Base-by-base conservation (phyloP, 1,140 invertebrate genomes). In the Lycorma delicatula region DNA sequence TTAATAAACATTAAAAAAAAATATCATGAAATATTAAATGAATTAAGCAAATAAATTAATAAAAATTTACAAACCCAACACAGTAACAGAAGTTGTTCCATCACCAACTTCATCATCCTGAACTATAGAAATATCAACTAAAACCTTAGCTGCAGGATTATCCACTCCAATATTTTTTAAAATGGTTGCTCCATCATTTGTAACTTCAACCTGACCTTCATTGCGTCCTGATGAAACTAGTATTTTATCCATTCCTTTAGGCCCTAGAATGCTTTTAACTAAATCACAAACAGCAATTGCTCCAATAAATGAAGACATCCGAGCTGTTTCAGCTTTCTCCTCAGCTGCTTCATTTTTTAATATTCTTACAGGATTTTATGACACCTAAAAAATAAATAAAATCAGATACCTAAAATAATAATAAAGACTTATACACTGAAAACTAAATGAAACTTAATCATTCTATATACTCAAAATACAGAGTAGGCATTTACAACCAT, bases 221-320 rank as follows among this genome's bases (percentile, higher is more conserved):
- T 84, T 86, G 63, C 89, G 80, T 18, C 91, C 86, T 64, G 81
- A 79, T 41, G 89, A 83, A n/a, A 96, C 84, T 9, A 99, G 75
- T 67, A 99, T 98, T 79, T 99, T 99, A 72, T 99, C 97, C 97
- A 99, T 99, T 70, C 97, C 97, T 77, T 99, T 99, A n/a, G 97
- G 97, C n/a, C 97, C 97, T 12, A 99, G 77, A 12, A 97, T 99
- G 57, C 91, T 95, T 73, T 98, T 99, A 0, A 99, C 90, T 48
- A 99, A 77, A 75, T 99, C 97, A 16, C 97, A 97, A 69, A 99
- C 96, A 5, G 95, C 93, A 69, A 97, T 98, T 22, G 95, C 97
- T 44, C 97, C 97, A 65, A 98, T 87, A 72, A 99, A 99, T 66
- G 91, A 93, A 34, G 94, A 98, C 74, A 99, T 74, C 52, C 94